phyloP scores from a whole-genome alignment of 2,888 invertebrate species.

The Drosophila phalerata region DNA sequence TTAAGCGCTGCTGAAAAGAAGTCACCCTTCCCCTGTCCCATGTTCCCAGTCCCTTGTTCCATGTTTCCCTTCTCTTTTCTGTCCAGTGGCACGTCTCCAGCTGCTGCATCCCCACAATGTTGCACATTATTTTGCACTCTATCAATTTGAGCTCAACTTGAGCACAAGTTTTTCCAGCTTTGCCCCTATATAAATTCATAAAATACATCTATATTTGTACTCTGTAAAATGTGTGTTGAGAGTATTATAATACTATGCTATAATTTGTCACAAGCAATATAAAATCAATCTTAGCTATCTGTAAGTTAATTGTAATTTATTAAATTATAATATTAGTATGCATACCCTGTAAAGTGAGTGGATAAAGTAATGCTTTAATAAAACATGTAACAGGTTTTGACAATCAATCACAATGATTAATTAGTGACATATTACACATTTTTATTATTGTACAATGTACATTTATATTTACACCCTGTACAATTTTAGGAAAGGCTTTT shows the following conservation, averaged over 20 bases:
- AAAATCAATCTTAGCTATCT: neutral
- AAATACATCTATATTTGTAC: constrained; percentile 20
- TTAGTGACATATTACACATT: constrained; percentile 1
- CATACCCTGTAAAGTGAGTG: neutral
- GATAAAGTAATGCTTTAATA: neutral
- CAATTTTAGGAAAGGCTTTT: neutral
- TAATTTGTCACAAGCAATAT: neutral
- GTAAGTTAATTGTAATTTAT: neutral
- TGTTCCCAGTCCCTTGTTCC: neutral
- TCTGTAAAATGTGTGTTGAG: neutral
- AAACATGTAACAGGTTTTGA: constrained; percentile 1
- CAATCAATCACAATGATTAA: constrained; percentile 15
- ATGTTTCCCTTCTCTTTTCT: neutral
- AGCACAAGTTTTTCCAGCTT: constrained; percentile 52
- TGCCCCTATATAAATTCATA: constrained; percentile 19
- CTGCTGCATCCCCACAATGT: constrained; percentile 53
- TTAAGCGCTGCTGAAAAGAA: constrained; percentile 29
- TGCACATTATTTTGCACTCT: constrained; percentile 77
- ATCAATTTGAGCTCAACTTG: constrained; percentile 64
- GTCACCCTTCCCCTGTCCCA: neutral
- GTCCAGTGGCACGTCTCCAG: neutral
- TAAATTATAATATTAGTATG: neutral
- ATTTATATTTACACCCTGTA: constrained; percentile 5
- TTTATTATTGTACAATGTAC: neutral
- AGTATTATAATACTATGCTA: neutral